Base-by-base conservation (phyloP, 2,888 invertebrate species). In the Aspidiotus destructor region DNA sequence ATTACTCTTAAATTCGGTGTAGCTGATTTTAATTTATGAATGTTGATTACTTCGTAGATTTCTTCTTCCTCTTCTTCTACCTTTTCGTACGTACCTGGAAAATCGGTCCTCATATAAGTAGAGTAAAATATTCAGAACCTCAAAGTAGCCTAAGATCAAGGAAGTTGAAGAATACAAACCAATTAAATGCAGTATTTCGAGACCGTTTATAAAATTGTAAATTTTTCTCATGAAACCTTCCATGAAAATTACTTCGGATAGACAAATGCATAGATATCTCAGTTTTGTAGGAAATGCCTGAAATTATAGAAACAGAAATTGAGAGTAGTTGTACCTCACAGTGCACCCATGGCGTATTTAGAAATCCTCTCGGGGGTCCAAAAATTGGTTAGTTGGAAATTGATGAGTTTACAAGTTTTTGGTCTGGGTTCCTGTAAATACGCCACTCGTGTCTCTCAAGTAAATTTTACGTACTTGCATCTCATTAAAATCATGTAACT, bases 161-260 rank as follows among this genome's bases (percentile, higher is more conserved):
- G 28, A 3, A 28, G 28, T 5, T 28, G 28, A 28, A 28, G 40
- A n/a, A 17, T 40, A 41, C 72, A 72, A 74, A 89, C 92, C 99
- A 76, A 99, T 92, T 68, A 99, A 83, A 80, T 99, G 99, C 67
- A 99, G 81, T 68, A 95, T 91, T 81, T 99, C 96, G 70, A 99
- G 79, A 7, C 98, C 98, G 73, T 98, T 98, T 76, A 99, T 95
- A 76, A 98, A 99, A 78, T 98, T 98, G 79, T 99, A 99, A 72
- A 99, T 99, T 80, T 99, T 96, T 73, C 99, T 81, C 94, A 99
- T 97, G 78, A 99, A 99, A 13, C 99, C 99, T 78, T 99, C 99
- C 90, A 99, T 93, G 80, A 99, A 99, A 79, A 99, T 99, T 72
- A 99, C 97, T 79, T 99, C 99, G 0, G 96, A 97, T 54, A 99